Conservation (phyloP, 2,113 vertebrate species). For the Lethenteron reissneri region DNA sequence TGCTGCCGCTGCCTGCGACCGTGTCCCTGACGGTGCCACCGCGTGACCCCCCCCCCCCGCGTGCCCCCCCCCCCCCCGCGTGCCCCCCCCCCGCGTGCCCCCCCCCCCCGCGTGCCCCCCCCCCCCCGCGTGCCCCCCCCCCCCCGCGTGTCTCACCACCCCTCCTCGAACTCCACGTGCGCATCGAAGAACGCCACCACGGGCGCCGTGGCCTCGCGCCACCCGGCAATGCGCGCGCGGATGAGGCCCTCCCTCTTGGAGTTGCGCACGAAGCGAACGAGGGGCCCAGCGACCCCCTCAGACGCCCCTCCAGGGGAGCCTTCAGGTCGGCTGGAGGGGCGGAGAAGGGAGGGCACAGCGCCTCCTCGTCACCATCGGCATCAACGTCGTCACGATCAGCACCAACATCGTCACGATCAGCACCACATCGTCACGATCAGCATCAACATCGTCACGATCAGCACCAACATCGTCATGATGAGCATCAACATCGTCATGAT, state of each 20-base stretch:
- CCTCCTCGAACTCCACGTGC: constrained; percentile 82
- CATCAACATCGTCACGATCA: too few species aligned
- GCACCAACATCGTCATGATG: too few species aligned
- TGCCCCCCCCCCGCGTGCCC: too few species aligned
- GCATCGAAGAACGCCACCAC: constrained; percentile 87
- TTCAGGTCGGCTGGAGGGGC: constrained; percentile 54
- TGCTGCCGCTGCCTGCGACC: background rate
- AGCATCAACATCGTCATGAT: too few species aligned
- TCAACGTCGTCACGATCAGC: too few species aligned
- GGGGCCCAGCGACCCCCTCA: constrained; percentile 28
- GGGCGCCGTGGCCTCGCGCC: constrained; percentile 63
- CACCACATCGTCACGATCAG: too few species aligned
- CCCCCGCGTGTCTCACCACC: constrained; percentile 67
- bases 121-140: too few species aligned
- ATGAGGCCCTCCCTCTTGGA: constrained; percentile 70
- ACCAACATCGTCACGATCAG: too few species aligned
- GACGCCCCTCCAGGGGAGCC: constrained; percentile 75
- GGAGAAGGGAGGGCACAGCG: background rate
- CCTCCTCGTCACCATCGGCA: too few species aligned
- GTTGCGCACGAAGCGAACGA: constrained; percentile 25
- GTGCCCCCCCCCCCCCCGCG: too few species aligned
- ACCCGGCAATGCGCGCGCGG: constrained; percentile 79
- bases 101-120: too few species aligned
- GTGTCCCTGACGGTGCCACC: background rate
- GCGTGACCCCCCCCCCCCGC: background rate